Conservation (phyloP, 2,888 invertebrate genomes). For the Phaonia tiefii region DNA sequence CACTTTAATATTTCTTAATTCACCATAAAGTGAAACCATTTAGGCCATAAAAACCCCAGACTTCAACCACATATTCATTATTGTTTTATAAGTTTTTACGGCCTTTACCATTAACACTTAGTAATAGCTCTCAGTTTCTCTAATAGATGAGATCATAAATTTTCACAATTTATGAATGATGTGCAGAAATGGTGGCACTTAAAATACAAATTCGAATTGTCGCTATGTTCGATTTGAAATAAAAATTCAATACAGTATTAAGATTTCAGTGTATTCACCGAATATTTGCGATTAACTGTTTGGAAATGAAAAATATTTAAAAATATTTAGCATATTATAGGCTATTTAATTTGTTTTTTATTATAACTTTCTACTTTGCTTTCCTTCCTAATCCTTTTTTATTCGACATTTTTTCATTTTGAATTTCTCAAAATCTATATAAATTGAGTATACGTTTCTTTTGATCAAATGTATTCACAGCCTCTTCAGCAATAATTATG, state of each 20-base stretch:
- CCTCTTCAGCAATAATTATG: constrained; percentile 75
- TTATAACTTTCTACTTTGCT: constrained; percentile 29
- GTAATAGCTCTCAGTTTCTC: neutral
- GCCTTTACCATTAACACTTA: constrained; percentile 6
- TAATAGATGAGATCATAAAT: neutral
- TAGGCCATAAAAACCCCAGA: neutral
- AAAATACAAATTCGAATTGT: neutral
- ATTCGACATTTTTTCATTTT: too few relatives aligned
- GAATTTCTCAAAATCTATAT: neutral
- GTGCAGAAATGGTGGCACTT: neutral
- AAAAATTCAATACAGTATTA: too few relatives aligned
- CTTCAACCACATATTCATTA: neutral
- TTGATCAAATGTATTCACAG: constrained; percentile 75
- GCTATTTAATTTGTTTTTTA: too few relatives aligned
- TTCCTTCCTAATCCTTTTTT: too few relatives aligned
- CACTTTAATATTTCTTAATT: neutral
- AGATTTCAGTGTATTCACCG: too few relatives aligned
- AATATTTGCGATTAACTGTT: too few relatives aligned
- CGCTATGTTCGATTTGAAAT: neutral
- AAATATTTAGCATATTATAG: too few relatives aligned
- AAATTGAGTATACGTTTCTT: constrained; percentile 34
- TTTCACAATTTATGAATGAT: constrained; percentile 11
- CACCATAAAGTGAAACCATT: constrained; percentile 1
- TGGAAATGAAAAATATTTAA: too few relatives aligned
- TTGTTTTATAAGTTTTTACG: constrained; percentile 14